phyloP scores from a whole-genome alignment of 2,113 vertebrate species.

The Dromaius novaehollandiae region DNA sequence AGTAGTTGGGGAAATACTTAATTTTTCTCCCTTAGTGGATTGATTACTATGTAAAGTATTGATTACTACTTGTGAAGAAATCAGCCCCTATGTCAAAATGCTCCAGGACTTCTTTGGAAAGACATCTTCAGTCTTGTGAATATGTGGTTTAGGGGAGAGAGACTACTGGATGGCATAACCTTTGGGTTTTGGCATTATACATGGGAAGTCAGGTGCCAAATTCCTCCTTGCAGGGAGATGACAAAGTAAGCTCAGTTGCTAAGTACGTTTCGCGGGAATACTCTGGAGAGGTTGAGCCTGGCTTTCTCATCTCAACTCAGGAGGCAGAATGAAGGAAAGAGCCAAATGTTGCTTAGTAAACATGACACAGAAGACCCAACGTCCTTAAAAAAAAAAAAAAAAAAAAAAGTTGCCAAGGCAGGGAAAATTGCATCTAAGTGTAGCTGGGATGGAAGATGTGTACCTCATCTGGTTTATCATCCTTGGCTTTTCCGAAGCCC shows the following conservation, averaged over 20 bases:
- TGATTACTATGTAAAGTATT: slow-evolving; percentile 35
- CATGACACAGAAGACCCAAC: neutral
- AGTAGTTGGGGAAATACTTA: slow-evolving; percentile 32
- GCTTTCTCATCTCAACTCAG: neutral
- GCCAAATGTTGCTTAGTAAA: neutral
- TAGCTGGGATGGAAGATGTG: neutral
- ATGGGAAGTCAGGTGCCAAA: slow-evolving; percentile 4
- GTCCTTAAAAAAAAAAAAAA: neutral
- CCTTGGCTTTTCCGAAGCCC: neutral
- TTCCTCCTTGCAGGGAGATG: neutral
- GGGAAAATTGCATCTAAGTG: neutral
- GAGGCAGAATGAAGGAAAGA: neutral
- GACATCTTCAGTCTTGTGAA: neutral
- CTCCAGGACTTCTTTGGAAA: slow-evolving; percentile 6
- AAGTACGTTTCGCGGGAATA: neutral
- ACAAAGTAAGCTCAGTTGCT: neutral
- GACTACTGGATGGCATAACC: neutral
- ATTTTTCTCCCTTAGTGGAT: slow-evolving; percentile 41
- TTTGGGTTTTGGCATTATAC: slow-evolving; percentile 6
- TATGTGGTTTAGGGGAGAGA: neutral
- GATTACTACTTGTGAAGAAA: slow-evolving; percentile 27
- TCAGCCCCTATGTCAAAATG: slow-evolving; percentile 7
- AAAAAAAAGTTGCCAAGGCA: neutral
- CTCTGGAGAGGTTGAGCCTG: fast-evolving
- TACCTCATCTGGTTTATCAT: neutral